These are phyloP conservation scores for Spea multiplicata DNA, from an alignment of 2,113 vertebrate genomes.

Conservation along the genomic window DNA sequence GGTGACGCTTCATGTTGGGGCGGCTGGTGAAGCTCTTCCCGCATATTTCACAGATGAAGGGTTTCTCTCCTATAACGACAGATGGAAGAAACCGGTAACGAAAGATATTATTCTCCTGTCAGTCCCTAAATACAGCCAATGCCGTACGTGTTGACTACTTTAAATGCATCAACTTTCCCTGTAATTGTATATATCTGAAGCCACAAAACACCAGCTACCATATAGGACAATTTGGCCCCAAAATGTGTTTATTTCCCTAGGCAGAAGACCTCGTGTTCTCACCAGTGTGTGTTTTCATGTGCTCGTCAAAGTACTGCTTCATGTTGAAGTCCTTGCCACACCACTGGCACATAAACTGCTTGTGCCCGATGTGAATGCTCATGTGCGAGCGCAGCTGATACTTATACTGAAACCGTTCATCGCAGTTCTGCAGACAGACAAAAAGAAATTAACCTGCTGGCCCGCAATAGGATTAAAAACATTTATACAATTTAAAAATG, in stretches of 20 bases:
- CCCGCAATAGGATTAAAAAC: background rate
- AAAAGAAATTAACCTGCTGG: background rate
- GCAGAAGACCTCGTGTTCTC: conserved; percentile 51
- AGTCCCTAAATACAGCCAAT: too few relatives aligned
- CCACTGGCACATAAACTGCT: conserved; percentile 99
- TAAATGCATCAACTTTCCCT: too few relatives aligned
- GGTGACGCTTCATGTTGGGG: conserved; percentile 97
- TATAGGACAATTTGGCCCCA: too few relatives aligned
- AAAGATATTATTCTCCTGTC: too few relatives aligned
- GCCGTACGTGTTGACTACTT: too few relatives aligned
- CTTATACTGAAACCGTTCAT: conserved; percentile 93
- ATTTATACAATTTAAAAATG: too few relatives aligned
- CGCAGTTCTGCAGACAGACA: conserved; percentile 76
- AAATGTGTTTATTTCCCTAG: too few relatives aligned
- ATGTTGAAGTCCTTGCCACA: conserved; percentile 98
- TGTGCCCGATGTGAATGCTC: conserved; percentile 97
- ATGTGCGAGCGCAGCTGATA: conserved; percentile 97
- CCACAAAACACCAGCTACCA: too few relatives aligned
- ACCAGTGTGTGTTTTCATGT: conserved; percentile 99
- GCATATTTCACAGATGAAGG: conserved; percentile 97
- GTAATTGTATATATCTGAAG: too few relatives aligned
- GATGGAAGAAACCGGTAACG: background rate
- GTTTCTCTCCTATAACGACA: conserved; percentile 85
- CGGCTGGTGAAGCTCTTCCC: conserved; percentile 98
- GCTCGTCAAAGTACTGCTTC: conserved; percentile 98